phyloP scores from a whole-genome alignment of 2,888 invertebrate species.

The Apoda limacodes region DNA sequence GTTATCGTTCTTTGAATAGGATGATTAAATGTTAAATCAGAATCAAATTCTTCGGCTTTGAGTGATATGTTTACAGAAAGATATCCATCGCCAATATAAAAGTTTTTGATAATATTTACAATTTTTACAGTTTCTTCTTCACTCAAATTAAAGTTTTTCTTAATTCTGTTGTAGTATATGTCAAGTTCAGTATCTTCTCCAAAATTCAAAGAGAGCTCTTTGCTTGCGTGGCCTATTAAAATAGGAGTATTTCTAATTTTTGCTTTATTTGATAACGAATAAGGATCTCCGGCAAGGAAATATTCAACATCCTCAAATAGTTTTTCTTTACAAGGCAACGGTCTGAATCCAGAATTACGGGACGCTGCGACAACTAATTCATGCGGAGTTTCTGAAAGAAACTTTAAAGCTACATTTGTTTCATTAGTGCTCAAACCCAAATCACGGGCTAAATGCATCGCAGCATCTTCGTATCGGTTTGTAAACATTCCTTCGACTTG shows the following conservation, averaged over 20 bases:
- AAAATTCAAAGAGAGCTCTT: too few species aligned
- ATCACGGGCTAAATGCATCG: slow-evolving; percentile 24
- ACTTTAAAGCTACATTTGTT: slow-evolving; percentile 22
- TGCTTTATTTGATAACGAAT: slow-evolving; percentile 25
- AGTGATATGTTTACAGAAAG: slow-evolving; percentile 30
- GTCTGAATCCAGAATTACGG: slow-evolving; percentile 10
- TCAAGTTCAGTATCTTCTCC: too few species aligned
- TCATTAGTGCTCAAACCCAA: slow-evolving; percentile 25
- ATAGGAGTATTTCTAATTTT: slow-evolving; percentile 32
- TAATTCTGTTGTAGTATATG: slow-evolving; percentile 40
- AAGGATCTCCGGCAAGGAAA: slow-evolving; percentile 26
- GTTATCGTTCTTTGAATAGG: too few species aligned
- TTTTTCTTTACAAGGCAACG: slow-evolving; percentile 19
- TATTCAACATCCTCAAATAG: slow-evolving; percentile 20
- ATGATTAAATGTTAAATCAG: slow-evolving; percentile 46
- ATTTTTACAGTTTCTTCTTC: slow-evolving; percentile 29
- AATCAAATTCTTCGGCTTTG: slow-evolving; percentile 40
- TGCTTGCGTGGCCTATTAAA: slow-evolving; percentile 34
- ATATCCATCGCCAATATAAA: slow-evolving; percentile 48
- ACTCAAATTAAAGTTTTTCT: slow-evolving; percentile 40
- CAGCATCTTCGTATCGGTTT: slow-evolving; percentile 18
- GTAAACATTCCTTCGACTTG: slow-evolving; percentile 16
- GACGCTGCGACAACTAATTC: slow-evolving; percentile 18
- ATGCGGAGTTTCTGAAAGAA: slow-evolving; percentile 16
- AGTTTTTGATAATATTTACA: slow-evolving; percentile 36